These are phyloP conservation scores for Triplophysa bombifrons DNA, from an alignment of 2,797 vertebrate species.

Conservation along the genomic window DNA sequence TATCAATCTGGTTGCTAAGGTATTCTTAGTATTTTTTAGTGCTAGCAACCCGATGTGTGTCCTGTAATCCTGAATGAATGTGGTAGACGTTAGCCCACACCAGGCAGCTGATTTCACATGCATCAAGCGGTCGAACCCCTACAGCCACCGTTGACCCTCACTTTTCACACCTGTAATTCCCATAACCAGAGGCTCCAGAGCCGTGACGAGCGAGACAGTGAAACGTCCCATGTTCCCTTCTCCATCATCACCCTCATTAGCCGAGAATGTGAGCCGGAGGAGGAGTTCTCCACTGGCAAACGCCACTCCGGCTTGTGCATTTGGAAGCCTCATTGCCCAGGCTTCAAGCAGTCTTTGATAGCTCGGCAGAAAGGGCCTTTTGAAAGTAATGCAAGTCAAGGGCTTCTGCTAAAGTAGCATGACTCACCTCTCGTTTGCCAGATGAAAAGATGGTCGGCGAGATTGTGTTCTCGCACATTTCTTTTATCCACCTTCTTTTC, in stretches of 20 bases:
- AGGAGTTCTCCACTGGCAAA: conserved; percentile 48
- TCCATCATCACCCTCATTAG: conserved; percentile 54
- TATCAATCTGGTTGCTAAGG: neutral
- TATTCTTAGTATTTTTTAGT: neutral
- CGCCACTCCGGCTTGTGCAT: conserved; percentile 46
- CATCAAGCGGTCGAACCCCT: conserved; percentile 33
- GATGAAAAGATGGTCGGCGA: conserved; percentile 61
- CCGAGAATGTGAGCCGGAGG: conserved; percentile 43
- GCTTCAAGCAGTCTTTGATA: conserved; percentile 54
- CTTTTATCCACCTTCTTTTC: conserved; percentile 38
- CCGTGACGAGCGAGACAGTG: conserved; percentile 29
- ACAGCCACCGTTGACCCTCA: conserved; percentile 40
- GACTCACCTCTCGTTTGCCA: conserved; percentile 58
- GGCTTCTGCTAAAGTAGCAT: conserved; percentile 57
- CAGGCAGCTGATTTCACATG: conserved; percentile 35
- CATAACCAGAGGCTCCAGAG: conserved; percentile 14
- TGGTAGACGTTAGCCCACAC: conserved; percentile 28
- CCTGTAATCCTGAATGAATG: conserved; percentile 4
- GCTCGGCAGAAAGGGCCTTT: conserved; percentile 57
- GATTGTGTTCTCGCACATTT: conserved; percentile 52
- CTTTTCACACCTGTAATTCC: conserved; percentile 50
- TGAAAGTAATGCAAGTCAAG: conserved; percentile 60
- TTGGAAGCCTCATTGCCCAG: conserved; percentile 54
- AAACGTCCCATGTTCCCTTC: conserved; percentile 36
- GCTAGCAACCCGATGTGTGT: neutral